These are phyloP conservation scores for Lagocephalus sceleratus DNA, from an alignment of 2,797 vertebrate species.

Conservation along the genomic window DNA sequence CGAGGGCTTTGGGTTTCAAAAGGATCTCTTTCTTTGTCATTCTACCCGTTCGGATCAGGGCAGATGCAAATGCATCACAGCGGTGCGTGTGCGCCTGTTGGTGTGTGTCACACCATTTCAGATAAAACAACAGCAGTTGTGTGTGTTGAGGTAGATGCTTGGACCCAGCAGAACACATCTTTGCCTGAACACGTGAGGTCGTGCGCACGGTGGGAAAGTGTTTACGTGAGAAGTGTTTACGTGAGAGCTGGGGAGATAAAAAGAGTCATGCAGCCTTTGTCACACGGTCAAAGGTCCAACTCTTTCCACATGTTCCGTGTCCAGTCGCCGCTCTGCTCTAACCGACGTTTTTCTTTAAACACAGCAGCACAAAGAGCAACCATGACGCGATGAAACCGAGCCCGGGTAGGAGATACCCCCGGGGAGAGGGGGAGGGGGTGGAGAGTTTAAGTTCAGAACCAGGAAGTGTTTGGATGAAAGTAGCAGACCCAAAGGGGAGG, in stretches of 20 bases:
- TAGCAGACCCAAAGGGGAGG: constrained; percentile 30
- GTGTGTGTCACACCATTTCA: constrained; percentile 37
- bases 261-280: constrained; percentile 51
- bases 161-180: too few relatives aligned
- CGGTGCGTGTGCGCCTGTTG: constrained; percentile 28
- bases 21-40: constrained; percentile 22
- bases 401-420: constrained; percentile 48
- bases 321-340: constrained; percentile 16
- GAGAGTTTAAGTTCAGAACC: constrained; percentile 48
- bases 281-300: constrained; percentile 35
- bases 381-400: constrained; percentile 40
- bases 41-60: constrained; percentile 31
- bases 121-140: constrained; percentile 23
- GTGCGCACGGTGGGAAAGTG: constrained; percentile 32
- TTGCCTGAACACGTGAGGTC: constrained; percentile 27
- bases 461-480: constrained; percentile 66
- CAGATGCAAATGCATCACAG: constrained; percentile 52
- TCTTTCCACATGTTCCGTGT: constrained; percentile 41
- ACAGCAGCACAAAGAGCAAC: constrained; percentile 27
- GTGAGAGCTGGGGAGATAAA: constrained; percentile 13
- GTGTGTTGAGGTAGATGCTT: constrained; percentile 8
- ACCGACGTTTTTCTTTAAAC: constrained; percentile 21
- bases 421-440: constrained; percentile 37
- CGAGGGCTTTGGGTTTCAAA: constrained; percentile 66
- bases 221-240: constrained; percentile 20